Conservation (phyloP, 1,140 invertebrate genomes). For the Campoletis sonorensis region DNA sequence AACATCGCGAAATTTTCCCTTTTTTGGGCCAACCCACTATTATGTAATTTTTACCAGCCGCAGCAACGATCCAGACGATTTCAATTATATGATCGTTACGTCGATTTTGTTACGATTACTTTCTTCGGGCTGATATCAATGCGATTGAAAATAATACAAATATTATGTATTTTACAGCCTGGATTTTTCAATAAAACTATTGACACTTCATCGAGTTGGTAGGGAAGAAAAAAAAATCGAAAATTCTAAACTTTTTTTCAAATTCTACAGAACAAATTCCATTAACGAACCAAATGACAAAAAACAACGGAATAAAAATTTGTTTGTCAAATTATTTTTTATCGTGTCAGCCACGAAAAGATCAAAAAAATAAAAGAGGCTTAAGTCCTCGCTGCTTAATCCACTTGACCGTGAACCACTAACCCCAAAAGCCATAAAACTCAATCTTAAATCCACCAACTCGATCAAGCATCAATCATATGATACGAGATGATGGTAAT, state of each 20-base stretch:
- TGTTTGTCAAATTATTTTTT: too few species aligned
- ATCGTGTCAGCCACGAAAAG: background rate
- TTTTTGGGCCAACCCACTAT: background rate
- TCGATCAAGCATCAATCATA: background rate
- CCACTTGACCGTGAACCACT: background rate
- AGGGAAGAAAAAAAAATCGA: too few species aligned
- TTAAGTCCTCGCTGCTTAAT: background rate
- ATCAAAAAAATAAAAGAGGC: background rate
- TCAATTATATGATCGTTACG: background rate
- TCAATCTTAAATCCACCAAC: background rate
- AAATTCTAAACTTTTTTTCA: too few species aligned
- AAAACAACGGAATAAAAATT: too few species aligned
- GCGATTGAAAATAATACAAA: background rate
- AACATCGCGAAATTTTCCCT: background rate
- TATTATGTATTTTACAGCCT: background rate
- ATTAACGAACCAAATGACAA: too few species aligned
- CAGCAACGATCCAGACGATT: background rate
- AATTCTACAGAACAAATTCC: too few species aligned
- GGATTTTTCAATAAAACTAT: background rate
- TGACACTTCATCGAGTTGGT: too few species aligned
- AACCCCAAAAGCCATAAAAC: slow-evolving; percentile 1
- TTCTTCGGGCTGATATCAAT: background rate
- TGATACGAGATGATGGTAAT: background rate
- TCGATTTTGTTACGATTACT: background rate
- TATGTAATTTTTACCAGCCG: background rate